These are phyloP conservation scores for Cinclus mexicanus DNA, from an alignment of 2,113 vertebrate genomes.

Conservation along the genomic window DNA sequence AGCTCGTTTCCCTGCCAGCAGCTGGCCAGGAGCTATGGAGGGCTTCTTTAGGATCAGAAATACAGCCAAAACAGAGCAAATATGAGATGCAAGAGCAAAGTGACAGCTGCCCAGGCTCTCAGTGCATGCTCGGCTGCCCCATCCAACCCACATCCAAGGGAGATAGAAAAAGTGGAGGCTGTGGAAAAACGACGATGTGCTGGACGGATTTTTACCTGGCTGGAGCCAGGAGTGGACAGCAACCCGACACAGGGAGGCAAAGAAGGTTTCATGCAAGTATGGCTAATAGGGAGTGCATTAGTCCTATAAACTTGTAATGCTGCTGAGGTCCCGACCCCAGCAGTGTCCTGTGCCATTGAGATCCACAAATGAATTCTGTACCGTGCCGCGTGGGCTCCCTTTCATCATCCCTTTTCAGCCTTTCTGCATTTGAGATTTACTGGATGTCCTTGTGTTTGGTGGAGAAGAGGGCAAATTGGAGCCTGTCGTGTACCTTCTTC, in stretches of 20 bases:
- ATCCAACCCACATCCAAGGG: background rate
- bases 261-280: background rate
- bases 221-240: accelerated
- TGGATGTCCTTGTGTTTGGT: slow-evolving; percentile 49
- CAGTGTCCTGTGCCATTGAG: slow-evolving; percentile 4
- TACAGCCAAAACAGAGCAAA: background rate
- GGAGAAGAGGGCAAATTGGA: slow-evolving; percentile 64
- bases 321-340: slow-evolving; percentile 7
- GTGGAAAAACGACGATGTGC: background rate
- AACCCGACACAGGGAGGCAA: background rate
- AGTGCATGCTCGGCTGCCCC: background rate
- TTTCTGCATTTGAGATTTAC: slow-evolving; percentile 18
- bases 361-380: background rate
- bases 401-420: slow-evolving; percentile 47
- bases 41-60: slow-evolving; percentile 4
- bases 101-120: background rate
- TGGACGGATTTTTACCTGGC: background rate
- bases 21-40: background rate
- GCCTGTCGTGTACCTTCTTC: slow-evolving; percentile 34
- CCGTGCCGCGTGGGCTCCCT: background rate
- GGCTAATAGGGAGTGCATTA: background rate
- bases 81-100: background rate
- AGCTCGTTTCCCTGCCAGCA: slow-evolving; percentile 19
- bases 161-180: background rate
- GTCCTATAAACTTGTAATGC: background rate